Conservation (phyloP, 2,888 invertebrate species). For the Hyles lineata region DNA sequence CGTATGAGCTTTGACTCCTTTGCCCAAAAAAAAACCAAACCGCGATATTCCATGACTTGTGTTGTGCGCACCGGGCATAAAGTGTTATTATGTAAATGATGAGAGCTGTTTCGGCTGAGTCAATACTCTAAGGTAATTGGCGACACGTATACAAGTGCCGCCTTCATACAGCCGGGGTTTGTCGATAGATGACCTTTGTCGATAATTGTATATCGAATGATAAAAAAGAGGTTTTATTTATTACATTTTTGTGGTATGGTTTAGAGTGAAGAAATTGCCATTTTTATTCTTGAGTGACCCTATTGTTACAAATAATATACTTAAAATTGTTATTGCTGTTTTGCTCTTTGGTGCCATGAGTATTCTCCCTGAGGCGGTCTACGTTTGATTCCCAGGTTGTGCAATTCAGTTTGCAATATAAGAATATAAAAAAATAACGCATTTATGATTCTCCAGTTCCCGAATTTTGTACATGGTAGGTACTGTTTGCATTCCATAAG, state of each 20-base stretch:
- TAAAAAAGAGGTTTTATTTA: too few relatives aligned
- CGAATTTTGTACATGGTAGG: too few relatives aligned
- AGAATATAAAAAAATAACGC: too few relatives aligned
- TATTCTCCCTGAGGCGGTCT: too few relatives aligned
- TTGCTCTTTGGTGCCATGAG: too few relatives aligned
- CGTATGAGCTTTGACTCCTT: not conserved
- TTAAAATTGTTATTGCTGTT: too few relatives aligned
- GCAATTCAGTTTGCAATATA: too few relatives aligned
- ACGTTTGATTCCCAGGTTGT: too few relatives aligned
- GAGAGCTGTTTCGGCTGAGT: conserved; percentile 83
- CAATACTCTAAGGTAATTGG: conserved; percentile 80
- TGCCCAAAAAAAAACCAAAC: not conserved
- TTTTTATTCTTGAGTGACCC: not conserved
- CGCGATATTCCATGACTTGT: conserved; percentile 39
- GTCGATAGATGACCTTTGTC: conserved; percentile 59
- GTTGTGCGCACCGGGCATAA: conserved; percentile 56
- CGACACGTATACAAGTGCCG: conserved; percentile 71
- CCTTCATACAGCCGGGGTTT: conserved; percentile 48
- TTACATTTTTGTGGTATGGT: too few relatives aligned
- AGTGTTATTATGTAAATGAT: conserved; percentile 85
- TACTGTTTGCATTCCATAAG: too few relatives aligned
- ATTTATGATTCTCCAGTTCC: too few relatives aligned
- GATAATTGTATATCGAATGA: conserved; percentile 37
- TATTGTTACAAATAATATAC: too few relatives aligned
- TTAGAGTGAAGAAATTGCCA: not conserved